Conservation (phyloP, 2,888 invertebrate species). For the Schizaphis graminum region DNA sequence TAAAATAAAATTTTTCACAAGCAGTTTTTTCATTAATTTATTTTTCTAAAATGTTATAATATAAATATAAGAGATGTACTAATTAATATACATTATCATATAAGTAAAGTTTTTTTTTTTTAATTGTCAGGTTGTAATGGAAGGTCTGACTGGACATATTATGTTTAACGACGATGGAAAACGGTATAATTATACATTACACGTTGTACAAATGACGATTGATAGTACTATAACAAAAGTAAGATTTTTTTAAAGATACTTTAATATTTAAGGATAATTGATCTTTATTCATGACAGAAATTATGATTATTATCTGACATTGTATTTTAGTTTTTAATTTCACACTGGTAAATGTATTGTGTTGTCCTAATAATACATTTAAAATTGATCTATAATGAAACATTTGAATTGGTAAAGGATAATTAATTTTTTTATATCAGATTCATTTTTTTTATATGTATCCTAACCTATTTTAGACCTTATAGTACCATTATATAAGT, state of each 20-base stretch:
- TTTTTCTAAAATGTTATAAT: background rate
- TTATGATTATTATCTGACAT: background rate
- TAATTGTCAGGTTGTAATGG: constrained; percentile 84
- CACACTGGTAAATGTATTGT: background rate
- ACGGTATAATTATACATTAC: constrained; percentile 88
- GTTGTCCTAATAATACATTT: background rate
- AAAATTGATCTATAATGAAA: background rate
- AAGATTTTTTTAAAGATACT: constrained; percentile 67
- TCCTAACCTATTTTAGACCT: background rate
- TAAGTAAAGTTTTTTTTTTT: background rate
- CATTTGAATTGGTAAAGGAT: background rate
- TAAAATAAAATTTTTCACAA: background rate
- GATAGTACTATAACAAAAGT: constrained; percentile 93
- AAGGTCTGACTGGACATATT: constrained; percentile 91
- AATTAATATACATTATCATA: background rate
- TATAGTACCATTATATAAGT: background rate
- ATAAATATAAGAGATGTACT: background rate
- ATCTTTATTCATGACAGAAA: background rate
- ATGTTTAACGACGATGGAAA: constrained; percentile 92
- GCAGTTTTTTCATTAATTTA: background rate
- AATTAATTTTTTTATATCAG: background rate
- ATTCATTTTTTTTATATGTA: background rate
- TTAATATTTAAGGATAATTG: background rate
- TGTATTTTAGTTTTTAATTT: background rate
- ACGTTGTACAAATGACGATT: constrained; percentile 93